Conservation (phyloP, 2,797 vertebrate species). For the Oreochromis mossambicus region DNA sequence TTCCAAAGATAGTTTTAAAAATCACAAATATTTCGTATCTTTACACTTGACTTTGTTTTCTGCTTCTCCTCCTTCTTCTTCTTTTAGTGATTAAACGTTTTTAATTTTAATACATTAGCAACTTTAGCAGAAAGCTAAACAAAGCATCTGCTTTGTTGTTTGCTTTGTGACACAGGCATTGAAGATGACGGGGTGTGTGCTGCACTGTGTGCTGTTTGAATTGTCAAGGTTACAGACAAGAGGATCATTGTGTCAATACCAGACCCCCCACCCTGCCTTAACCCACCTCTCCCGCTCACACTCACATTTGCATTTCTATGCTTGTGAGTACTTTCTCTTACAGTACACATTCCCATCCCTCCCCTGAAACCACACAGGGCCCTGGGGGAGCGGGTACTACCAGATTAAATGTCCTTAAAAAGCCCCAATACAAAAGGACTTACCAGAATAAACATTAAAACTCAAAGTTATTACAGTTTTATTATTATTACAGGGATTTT, state of each 20-base stretch:
- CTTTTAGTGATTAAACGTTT: fast-evolving
- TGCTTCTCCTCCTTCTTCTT: neutral
- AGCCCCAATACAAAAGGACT: neutral
- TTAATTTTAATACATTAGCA: neutral
- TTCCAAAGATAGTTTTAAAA: neutral
- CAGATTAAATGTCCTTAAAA: neutral
- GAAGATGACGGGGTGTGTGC: neutral
- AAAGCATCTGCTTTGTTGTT: neutral
- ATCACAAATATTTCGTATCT: neutral
- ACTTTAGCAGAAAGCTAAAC: neutral
- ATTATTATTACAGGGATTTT: neutral
- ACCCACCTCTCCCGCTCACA: neutral
- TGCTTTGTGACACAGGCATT: neutral
- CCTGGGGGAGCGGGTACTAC: neutral
- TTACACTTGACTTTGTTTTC: neutral
- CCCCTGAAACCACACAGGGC: neutral
- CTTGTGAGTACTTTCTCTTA: neutral
- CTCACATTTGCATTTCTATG: neutral
- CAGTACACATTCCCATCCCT: neutral
- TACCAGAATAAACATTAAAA: neutral
- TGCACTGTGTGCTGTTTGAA: conserved; percentile 18
- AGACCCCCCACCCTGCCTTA: conserved; percentile 19
- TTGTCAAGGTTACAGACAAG: conserved; percentile 67
- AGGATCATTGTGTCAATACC: conserved; percentile 43
- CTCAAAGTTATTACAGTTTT: neutral